Base-by-base conservation (phyloP, 2,888 invertebrate species). In the Yponomeuta malinellus region DNA sequence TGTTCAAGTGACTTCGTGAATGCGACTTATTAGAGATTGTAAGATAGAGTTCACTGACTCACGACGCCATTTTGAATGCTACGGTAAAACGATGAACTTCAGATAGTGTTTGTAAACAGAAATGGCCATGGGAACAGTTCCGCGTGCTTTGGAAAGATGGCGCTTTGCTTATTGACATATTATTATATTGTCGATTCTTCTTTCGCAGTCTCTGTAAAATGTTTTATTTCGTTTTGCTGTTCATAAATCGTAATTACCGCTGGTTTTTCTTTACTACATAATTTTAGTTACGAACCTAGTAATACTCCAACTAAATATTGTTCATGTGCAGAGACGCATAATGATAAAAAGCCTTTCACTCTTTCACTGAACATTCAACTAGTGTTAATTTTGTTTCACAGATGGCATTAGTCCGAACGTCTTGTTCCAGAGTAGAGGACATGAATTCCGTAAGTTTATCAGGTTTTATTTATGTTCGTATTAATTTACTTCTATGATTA, bases 51-150 rank as follows among this genome's bases (percentile, higher is more conserved):
- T 64, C 64, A 70, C 10, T 64, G 70, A 63, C 70, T 5, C 33
- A 31, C 33, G 29, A 29, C 65, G 67, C 48, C 67, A 37, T n/a
- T 33, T 67, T 67, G 15, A 10, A 43, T 8, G 12, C 52, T 59
- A 33, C 70, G 70, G 15, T 8, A 66, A 48, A 71, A 66, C 67
- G 10, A 29, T 66, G 70, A 71, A 71, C 70, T 66, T 71, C 23
- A 37, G 52, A 9, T 10, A 31, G n/a, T 63, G 64, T 65, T 66
- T 52, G 66, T 71, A 71, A 71, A 71, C 70, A 71, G 31, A 67
- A 29, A 66, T 67, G 66, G 59, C 69, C 63, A 23, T 69, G 69
- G 31, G 23, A 37, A 2, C 33, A 63, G 69, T 69, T 63, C 63
- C 8, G 12, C 2, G 9, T 12, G 63, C 6, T 59, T 5, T n/a